Evolutionary conservation across 2,113 vertebrate genomes (phyloP), one percentile per base, ranked within the genome.

Genomic region (Phrynosoma platyrhinos): DNA sequence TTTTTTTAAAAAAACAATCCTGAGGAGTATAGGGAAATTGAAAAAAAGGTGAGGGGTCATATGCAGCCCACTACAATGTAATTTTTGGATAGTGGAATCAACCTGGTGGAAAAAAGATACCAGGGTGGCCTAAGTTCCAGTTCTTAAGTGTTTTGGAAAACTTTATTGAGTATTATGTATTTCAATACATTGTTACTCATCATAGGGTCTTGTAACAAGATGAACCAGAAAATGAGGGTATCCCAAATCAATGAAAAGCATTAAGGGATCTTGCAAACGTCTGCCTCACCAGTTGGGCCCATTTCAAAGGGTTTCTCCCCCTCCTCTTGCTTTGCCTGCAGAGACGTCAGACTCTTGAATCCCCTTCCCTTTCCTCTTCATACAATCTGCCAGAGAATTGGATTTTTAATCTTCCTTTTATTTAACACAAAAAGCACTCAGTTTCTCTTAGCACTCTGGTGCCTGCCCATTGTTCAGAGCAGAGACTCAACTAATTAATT

Each of bases 391-490:
- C 30, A 21, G 42, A 78, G 85, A 82, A 5, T 83, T 87, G 81
- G 85, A 9, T 42, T 83, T 90, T 78, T 89, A 86, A 68, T 86
- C 82, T 90, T 74, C 52, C 74, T 74, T 89, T 90, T 87, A 81
- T 89, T 90, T 82, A 80, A 83, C n/a, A 27, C 78, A 32, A 36
- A 27, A 23, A 69, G 74, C 64, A 74, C n/a, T 47, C 3, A 2
- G 52, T 16, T 69, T 72, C 82, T 62, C 30, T 79, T 14, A 79
- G 53, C 81, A 53, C 75, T 83, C 40, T 52, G 36, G 0, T 81
- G 2, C 13, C 72, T 36, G 23, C 72, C 81, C 75, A 79, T 83
- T 83, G 85, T 90, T 36, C 6, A 0, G 25, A 18, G 64, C 86
- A 0, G 9, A 66, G 84, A 16, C 72, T 36, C 53, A 75, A 40